phyloP scores from a whole-genome alignment of 2,888 invertebrate species.

The Hesperia comma region DNA sequence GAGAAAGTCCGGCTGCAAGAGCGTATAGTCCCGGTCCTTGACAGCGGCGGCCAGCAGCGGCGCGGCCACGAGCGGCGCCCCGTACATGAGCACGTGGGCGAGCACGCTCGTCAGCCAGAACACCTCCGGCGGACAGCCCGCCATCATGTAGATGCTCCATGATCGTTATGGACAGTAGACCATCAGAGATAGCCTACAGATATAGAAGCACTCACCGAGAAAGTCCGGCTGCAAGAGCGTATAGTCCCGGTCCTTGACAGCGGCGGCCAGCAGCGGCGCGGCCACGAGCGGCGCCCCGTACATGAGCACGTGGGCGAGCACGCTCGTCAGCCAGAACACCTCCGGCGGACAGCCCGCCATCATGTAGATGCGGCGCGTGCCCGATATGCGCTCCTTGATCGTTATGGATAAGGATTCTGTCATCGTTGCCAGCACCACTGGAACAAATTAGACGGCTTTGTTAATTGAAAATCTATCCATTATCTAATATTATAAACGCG shows the following conservation, averaged over 20 bases:
- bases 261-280: constrained; percentile 47
- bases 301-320: constrained; percentile 81
- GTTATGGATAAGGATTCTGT: constrained; percentile 85
- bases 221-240: constrained; percentile 53
- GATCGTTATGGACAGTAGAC: no score
- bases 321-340: constrained; percentile 86
- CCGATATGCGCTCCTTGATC: constrained; percentile 84
- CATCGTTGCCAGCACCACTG: constrained; percentile 69
- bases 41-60: no score
- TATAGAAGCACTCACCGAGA: constrained; percentile 53
- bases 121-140: constrained; percentile 83
- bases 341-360: constrained; percentile 86
- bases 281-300: constrained; percentile 51
- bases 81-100: no score
- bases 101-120: no score
- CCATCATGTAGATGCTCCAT: constrained; percentile 88
- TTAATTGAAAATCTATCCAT: no score
- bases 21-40: no score
- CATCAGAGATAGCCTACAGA: no score
- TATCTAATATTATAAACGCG: no score
- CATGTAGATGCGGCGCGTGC: constrained; percentile 87
- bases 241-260: constrained; percentile 48
- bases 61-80: no score
- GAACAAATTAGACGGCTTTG: not conserved
- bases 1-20: no score